A percentile compares a stretch with the other conserved stretches of the same genome.
Evolutionary conservation across 2,888 invertebrate genomes (phyloP).

Genomic region (Agonopterix subpropinquella): DNA sequence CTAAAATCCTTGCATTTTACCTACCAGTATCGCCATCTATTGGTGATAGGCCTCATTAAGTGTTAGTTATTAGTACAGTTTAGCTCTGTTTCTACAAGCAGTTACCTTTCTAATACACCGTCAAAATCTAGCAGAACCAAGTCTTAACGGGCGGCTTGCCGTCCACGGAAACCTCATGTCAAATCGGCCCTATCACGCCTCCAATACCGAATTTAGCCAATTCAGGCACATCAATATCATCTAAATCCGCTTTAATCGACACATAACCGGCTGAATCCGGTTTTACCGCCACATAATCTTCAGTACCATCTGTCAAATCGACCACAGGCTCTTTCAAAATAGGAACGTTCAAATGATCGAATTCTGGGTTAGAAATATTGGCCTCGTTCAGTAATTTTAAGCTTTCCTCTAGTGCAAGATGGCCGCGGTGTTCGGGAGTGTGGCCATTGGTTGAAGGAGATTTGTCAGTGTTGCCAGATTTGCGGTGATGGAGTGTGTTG

Average conservation of each 20-base stretch:
- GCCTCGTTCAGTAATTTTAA: constrained; percentile 65
- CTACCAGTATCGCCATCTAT: no score
- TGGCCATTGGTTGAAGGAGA: constrained; percentile 40
- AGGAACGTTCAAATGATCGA: constrained; percentile 22
- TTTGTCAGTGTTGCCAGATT: constrained; percentile 31
- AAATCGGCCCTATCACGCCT: constrained; percentile 41
- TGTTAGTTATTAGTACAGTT: no score
- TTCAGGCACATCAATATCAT: constrained; percentile 57
- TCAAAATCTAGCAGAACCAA: constrained; percentile 56
- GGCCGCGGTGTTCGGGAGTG: constrained; percentile 51
- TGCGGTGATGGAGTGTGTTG: constrained; percentile 55
- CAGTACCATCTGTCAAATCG: constrained; percentile 50
- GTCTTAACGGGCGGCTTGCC: constrained; percentile 64
- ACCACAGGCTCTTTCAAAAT: constrained; percentile 52
- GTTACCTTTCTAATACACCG: no score
- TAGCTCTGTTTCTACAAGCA: no score
- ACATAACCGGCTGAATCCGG: constrained; percentile 24
- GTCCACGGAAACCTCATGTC: constrained; percentile 52
- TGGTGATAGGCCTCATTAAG: no score
- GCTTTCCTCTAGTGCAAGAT: constrained; percentile 60
- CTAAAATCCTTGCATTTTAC: no score
- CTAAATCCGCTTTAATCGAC: constrained; percentile 37
- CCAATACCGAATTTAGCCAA: constrained; percentile 50
- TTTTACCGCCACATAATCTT: constrained; percentile 61
- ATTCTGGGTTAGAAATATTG: constrained; percentile 60